Base-by-base conservation (phyloP, 1,140 invertebrate genomes). In the Subanguina moxae region DNA sequence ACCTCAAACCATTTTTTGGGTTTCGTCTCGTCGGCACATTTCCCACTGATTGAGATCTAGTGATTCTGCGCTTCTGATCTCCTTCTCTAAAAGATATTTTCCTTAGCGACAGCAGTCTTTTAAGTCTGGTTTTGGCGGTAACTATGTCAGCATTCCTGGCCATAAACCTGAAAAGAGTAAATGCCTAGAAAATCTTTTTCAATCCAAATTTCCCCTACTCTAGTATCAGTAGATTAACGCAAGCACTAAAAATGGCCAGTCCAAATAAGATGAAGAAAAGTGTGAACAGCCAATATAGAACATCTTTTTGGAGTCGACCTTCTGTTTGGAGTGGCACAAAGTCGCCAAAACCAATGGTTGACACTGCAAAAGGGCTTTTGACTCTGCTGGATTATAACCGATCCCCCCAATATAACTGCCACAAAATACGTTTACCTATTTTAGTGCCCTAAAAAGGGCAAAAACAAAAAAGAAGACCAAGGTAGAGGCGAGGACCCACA, bases 261-360 rank as follows among this genome's bases (percentile, higher is more conserved):
- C 96, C 96, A 84, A 97, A 97, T 56, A 99, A 87, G 76, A 99
- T 98, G 86, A 98, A 99, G 78, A 98, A 91, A 67, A 99, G 87
- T 71, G 92, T 91, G 83, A 98, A 97, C 13, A 61, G 43, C 74
- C 97, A 93, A 84, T 98, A 98, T 75, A 92, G 91, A 1, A 93
- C 93, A 78, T 94, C 91, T 64, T 89, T 89, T 82, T 93, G 90
- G n/a, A 97, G 86, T 42, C 92, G 91, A 82, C 91, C 89, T 82
- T 96, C 90, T 80, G 94, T 94, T 88, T 95, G 87, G 84, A 86
- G 76, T 19, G 78, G 73, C 8, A 89, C 88, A 76, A 85, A 87
- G 75, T 88, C 88, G 5, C 87, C 88, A 73, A 88, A 87, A 28
- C 85, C 84, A 74, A 80, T 80, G 43, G 74, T 78, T n/a, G 65